Conservation (phyloP, 2,797 vertebrate genomes). For the Lacerta agilis region DNA sequence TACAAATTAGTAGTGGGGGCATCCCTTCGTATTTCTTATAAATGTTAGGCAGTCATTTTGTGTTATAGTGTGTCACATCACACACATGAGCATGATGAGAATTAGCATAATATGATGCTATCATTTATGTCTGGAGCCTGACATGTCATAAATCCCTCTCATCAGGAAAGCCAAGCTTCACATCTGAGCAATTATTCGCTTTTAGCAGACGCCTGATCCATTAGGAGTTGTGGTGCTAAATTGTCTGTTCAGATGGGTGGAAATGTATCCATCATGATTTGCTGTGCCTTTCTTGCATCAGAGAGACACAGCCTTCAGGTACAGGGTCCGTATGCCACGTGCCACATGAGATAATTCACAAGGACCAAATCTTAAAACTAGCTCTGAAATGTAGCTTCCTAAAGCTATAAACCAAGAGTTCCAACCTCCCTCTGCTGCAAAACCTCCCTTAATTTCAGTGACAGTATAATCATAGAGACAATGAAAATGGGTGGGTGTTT, state of each 20-base stretch:
- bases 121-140: slow-evolving; percentile 29
- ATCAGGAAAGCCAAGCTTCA: slow-evolving; percentile 46
- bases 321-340: neutral
- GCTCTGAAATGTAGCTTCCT: neutral
- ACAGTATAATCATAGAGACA: neutral
- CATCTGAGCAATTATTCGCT: slow-evolving; percentile 48
- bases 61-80: slow-evolving; percentile 1
- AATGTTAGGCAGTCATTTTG: neutral
- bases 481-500: neutral
- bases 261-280: slow-evolving; percentile 45
- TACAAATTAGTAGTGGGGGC: neutral
- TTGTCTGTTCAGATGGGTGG: slow-evolving; percentile 29
- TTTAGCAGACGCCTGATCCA: slow-evolving; percentile 53
- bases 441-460: neutral
- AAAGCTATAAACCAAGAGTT: neutral
- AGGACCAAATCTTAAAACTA: neutral
- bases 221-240: slow-evolving; percentile 42
- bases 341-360: neutral
- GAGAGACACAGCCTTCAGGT: neutral
- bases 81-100: slow-evolving; percentile 8
- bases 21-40: neutral
- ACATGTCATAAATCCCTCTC: slow-evolving; percentile 28
- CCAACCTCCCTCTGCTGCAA: neutral
- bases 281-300: neutral
- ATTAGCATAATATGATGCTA: slow-evolving; percentile 32